Evolutionary conservation across 2,113 vertebrate species (phyloP), one percentile per base, ranked within the genome.

Genomic region (Columbina picui): DNA sequence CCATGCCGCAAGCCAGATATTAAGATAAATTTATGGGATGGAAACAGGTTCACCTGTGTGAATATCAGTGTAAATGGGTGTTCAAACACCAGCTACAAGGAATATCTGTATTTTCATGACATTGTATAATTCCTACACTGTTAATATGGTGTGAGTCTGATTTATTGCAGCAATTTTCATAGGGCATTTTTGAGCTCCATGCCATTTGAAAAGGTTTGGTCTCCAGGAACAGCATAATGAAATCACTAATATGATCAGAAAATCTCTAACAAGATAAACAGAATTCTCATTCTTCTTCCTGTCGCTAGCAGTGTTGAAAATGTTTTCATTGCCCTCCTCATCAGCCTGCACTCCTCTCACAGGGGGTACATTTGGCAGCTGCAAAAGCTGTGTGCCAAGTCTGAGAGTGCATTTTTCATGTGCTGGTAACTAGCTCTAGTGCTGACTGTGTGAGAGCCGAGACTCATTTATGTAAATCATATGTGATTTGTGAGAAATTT

Each of bases 241-340:
- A 95, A 96, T 94, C 86, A 79, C 88, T 90, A 92, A 96, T 92
- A 82, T 69, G 57, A 96, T 97, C 93, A 94, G 86, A 95, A 96
- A 92, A 82, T 87, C 90, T 82, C 92, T 94, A 92, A 93, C 89
- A 87, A 92, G 90, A 92, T 96, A 90, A 96, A 86, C 68, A 91
- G 85, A 39, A 81, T 85, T 91, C 80, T 92, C 92, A 95, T 97
- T 73, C 94, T 84, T 96, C 94, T 96, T 96, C 43, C 92, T 96
- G 90, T 95, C 36, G 2, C 90, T 82, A 38, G 86, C 80, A 93
- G 80, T 89, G 86, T 10, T 83, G 90, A 73, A 81, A 94, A 79
- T 69, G 34, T 84, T 94, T 93, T 87, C 4, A 39, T 67, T 94
- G 83, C 89, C 93, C 83, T 87, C 60, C 86, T 79, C 84, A 78